Evolutionary conservation across 2,888 invertebrate species (phyloP).

Genomic region (Dasypolia templi): DNA sequence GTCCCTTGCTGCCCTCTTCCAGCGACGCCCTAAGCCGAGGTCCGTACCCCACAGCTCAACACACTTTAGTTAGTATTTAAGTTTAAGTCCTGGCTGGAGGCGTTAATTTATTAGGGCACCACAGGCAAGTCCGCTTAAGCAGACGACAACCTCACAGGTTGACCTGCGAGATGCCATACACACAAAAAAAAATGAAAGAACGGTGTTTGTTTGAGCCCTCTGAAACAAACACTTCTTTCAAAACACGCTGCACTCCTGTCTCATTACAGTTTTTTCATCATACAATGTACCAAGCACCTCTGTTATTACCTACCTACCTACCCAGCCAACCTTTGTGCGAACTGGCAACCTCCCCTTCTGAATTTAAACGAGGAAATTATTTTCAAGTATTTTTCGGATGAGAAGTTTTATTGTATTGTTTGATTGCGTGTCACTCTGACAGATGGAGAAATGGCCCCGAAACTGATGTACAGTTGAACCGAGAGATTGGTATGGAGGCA

Average conservation of each 20-base stretch:
- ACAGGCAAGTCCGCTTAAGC: too few relatives aligned
- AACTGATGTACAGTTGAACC: slow-evolving; percentile 71
- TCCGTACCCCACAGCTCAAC: too few relatives aligned
- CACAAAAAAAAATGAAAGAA: too few relatives aligned
- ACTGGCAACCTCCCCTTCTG: slow-evolving; percentile 81
- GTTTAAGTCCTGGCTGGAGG: too few relatives aligned
- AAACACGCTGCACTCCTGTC: slow-evolving; percentile 76
- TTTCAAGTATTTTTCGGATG: slow-evolving; percentile 89
- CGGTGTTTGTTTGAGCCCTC: slow-evolving; percentile 60
- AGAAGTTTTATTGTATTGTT: slow-evolving; percentile 90
- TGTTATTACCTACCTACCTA: slow-evolving; percentile 73
- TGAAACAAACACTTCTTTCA: slow-evolving; percentile 79
- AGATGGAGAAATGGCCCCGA: slow-evolving; percentile 87
- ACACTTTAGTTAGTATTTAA: too few relatives aligned
- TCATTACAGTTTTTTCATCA: slow-evolving; percentile 80
- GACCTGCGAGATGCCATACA: too few relatives aligned
- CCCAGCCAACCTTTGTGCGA: slow-evolving; percentile 83
- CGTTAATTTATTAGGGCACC: too few relatives aligned
- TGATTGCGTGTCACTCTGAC: slow-evolving; percentile 90
- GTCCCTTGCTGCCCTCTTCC: too few relatives aligned
- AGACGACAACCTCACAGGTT: too few relatives aligned
- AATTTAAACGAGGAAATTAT: slow-evolving; percentile 90
- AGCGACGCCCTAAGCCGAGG: too few relatives aligned
- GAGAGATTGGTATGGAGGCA: not conserved
- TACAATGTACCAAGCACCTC: slow-evolving; percentile 83